Evolutionary conservation across 2,113 vertebrate genomes (phyloP).

Genomic region (Scomber colias): DNA sequence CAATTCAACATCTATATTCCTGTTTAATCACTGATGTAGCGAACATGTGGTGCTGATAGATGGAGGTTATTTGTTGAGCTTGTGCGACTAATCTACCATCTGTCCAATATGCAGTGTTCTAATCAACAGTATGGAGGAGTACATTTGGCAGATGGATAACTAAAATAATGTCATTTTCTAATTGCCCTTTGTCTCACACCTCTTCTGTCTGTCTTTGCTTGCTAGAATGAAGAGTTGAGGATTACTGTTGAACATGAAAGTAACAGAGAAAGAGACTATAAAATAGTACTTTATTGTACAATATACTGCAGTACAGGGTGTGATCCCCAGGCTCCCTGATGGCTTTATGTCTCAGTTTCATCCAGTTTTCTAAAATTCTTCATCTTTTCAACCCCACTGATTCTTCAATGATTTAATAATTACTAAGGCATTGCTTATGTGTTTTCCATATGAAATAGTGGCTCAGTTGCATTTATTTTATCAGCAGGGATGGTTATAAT

Average conservation of each 20-base stretch:
- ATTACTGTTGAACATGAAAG: background rate
- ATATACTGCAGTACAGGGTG: background rate
- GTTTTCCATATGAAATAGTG: background rate
- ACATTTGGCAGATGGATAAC: conserved; percentile 26
- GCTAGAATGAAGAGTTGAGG: background rate
- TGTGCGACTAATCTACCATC: conserved; percentile 45
- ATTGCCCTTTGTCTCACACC: conserved; percentile 1
- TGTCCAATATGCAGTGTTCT: conserved; percentile 37
- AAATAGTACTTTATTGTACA: background rate
- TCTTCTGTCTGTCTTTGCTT: background rate
- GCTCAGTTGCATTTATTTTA: background rate
- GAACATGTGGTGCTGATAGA: conserved; percentile 23
- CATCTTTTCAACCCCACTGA: background rate
- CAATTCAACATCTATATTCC: conserved; percentile 1
- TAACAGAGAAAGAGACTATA: background rate
- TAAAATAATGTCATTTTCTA: conserved; percentile 11
- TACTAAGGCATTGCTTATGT: background rate
- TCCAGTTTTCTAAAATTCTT: too few species aligned
- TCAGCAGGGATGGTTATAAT: background rate
- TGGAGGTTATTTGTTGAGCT: conserved; percentile 38
- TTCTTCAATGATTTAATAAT: background rate
- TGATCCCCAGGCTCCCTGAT: background rate
- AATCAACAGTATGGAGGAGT: conserved; percentile 29
- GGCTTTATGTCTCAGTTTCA: background rate
- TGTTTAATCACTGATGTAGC: conserved; percentile 26